Evolutionary conservation across 2,888 invertebrate genomes (phyloP).

Genomic region (Pseudolycoriella hygida): DNA sequence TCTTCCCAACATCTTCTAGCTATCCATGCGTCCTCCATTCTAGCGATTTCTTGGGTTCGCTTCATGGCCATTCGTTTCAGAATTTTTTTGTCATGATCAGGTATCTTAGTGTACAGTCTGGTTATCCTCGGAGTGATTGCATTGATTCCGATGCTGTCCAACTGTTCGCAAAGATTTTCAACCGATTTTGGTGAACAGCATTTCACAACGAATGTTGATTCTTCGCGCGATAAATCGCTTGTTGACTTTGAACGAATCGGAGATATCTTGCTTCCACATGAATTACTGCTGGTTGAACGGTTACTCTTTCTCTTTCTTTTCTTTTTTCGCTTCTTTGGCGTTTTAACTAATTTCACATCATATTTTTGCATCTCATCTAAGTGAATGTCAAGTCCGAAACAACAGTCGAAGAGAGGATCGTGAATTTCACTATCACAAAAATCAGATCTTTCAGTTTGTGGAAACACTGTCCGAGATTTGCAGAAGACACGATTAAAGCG

Average conservation of each 20-base stretch:
- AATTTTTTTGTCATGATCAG: constrained; percentile 25
- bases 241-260: neutral
- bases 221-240: neutral
- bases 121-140: constrained; percentile 20
- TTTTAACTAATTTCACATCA: no score
- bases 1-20: constrained; percentile 28
- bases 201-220: neutral
- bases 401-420: neutral
- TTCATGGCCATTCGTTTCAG: constrained; percentile 28
- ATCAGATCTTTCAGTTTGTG: neutral
- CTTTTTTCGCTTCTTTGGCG: neutral
- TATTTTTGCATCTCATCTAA: neutral
- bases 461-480: neutral
- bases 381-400: neutral
- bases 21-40: constrained; percentile 25
- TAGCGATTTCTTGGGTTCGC: constrained; percentile 20
- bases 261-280: neutral
- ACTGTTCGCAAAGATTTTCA: constrained; percentile 20
- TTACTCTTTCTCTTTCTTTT: neutral
- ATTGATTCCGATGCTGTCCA: neutral
- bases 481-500: neutral
- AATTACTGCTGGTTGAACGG: neutral
- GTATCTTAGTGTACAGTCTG: constrained; percentile 21
- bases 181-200: constrained; percentile 10
- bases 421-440: neutral